A percentile compares a stretch with the other conserved stretches of the same genome.
These are phyloP conservation scores for Acanthochromis polyacanthus DNA, from an alignment of 2,113 vertebrate species.

Conservation along the genomic window DNA sequence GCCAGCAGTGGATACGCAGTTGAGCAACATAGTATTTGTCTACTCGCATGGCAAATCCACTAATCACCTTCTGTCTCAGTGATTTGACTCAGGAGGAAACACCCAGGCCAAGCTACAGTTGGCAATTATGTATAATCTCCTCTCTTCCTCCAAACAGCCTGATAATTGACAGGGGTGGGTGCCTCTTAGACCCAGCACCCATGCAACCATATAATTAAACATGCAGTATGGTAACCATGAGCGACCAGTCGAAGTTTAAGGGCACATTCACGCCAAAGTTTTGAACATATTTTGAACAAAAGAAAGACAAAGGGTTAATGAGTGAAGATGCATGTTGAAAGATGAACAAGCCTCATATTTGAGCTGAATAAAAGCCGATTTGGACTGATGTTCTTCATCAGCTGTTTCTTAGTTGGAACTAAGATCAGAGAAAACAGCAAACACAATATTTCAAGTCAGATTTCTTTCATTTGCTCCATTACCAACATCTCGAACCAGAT, in stretches of 20 bases:
- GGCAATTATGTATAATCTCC: constrained; percentile 80
- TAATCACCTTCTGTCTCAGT: constrained; percentile 75
- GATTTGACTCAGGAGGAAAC: constrained; percentile 73
- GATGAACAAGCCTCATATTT: too few species aligned
- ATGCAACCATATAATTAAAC: constrained; percentile 67
- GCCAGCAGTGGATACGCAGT: constrained; percentile 58
- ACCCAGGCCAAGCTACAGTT: constrained; percentile 74
- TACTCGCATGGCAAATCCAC: constrained; percentile 67
- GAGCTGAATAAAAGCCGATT: too few species aligned
- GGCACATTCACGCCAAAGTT: background rate
- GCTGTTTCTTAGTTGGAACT: background rate
- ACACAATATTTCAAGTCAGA: background rate
- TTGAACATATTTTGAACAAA: background rate
- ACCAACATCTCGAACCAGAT: background rate
- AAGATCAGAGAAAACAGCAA: background rate
- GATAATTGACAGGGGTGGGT: constrained; percentile 73
- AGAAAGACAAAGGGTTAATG: background rate
- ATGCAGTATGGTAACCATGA: constrained; percentile 26
- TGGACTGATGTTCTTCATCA: too few species aligned
- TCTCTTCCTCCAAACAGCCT: constrained; percentile 66
- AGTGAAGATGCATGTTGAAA: too few species aligned
- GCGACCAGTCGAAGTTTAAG: background rate
- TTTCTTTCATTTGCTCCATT: background rate
- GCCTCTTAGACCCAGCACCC: constrained; percentile 52
- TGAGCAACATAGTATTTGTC: constrained; percentile 74